Evolutionary conservation across 2,113 vertebrate genomes (phyloP).

Genomic region (Chlorodrepanis virens): DNA sequence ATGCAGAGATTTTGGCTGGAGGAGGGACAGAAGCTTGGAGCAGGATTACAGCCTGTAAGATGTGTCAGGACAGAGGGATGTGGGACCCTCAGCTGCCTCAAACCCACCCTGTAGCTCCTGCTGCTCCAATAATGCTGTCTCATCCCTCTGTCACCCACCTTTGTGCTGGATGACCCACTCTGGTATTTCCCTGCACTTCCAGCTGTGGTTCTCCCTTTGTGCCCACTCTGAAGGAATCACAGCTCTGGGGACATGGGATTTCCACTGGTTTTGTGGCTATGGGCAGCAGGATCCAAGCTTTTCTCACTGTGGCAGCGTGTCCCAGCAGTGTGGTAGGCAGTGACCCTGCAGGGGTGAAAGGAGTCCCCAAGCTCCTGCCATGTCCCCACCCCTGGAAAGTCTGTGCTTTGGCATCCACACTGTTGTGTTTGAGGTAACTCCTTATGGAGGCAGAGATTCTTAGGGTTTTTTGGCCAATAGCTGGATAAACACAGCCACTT

Average conservation of each 20-base stretch:
- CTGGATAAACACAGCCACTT: background rate
- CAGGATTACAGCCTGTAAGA: background rate
- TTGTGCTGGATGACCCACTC: background rate
- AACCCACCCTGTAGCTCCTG: rapidly evolving
- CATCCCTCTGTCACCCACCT: background rate
- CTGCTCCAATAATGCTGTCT: rapidly evolving
- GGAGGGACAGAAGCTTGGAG: background rate
- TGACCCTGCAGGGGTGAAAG: rapidly evolving
- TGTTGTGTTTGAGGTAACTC: background rate
- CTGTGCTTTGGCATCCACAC: rapidly evolving
- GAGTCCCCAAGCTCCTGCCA: background rate
- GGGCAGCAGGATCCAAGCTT: background rate
- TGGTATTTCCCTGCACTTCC: background rate
- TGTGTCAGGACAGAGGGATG: background rate
- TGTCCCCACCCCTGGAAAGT: background rate
- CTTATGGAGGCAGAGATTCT: background rate
- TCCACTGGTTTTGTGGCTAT: background rate
- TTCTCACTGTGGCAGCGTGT: rapidly evolving
- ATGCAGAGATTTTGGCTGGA: background rate
- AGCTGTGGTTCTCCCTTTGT: background rate
- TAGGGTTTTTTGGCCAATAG: background rate
- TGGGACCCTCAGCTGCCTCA: background rate
- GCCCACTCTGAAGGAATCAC: background rate
- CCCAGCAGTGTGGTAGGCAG: rapidly evolving
- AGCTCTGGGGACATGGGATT: rapidly evolving